Base-by-base conservation (phyloP, 1,140 invertebrate genomes). In the Thaumatotibia leucotreta region DNA sequence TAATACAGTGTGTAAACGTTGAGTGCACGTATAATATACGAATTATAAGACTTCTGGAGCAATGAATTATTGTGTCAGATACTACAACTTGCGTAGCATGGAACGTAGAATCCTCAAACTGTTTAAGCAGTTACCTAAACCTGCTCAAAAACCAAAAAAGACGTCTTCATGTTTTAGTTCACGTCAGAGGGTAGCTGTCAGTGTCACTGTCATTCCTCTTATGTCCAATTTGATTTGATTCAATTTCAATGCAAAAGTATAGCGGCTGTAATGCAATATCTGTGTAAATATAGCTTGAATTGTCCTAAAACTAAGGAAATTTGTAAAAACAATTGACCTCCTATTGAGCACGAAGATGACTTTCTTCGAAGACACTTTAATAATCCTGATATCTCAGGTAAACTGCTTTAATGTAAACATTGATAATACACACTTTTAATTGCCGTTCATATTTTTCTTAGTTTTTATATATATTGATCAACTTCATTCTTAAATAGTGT, bases 381-480 rank as follows among this genome's bases (percentile, higher is more conserved):
- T 92, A 24, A 86, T 92, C 69, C 73, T 92, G 52, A 86, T 90
- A 76, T 92, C 89, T 5, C 89, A 92, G 75, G 91, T 91, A 79
- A 50, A 35, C 39, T 45, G 0, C 5, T 4, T 0, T 6, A 45
- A 8, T 8, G 20, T 45, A 4, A 8, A 45, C n/a, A 14, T 11
- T 33, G 5, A 5, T 39, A 5, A 32, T 9, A 6, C 14, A n/a
- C 0, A 0, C 35, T 39, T 39, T 39, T 14, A 14, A 14, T n/a
- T 14, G n/a, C n/a, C 35, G 35, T n/a, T 14, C 14, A 39, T 39
- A 14, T 35, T n/a, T n/a, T 33, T 11, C 32, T 14, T 14, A 11
- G 6, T 14, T 39, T 39, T 14, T 17, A 14, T n/a, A 5, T 39
- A n/a, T 4, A 39, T 5, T 39, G n/a, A 39, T n/a, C 11, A 39